Conservation (phyloP, 2,797 vertebrate species). For the Sciurus carolinensis region DNA sequence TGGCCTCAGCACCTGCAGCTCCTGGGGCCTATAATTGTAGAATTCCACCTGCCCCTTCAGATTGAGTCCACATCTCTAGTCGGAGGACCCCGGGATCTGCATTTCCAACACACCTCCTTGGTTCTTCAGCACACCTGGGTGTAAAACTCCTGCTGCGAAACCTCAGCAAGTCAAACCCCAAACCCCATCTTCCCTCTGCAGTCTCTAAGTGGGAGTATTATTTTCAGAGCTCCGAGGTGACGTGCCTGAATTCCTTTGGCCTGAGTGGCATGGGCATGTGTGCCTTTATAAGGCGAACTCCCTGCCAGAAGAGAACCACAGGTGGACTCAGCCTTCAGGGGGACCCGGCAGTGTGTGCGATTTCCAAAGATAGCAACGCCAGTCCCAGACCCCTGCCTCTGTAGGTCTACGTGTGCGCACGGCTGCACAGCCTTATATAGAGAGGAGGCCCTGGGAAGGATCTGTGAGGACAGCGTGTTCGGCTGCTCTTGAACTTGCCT, state of each 20-base stretch:
- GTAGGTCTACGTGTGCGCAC: rapidly evolving
- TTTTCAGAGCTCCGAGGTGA: background rate
- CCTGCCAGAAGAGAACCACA: slow-evolving; percentile 44
- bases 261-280: slow-evolving; percentile 48
- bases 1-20: background rate
- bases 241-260: background rate
- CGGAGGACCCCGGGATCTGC: background rate
- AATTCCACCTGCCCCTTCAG: background rate
- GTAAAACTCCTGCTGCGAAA: no score
- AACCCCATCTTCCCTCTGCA: background rate
- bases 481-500: rapidly evolving
- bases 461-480: rapidly evolving
- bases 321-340: slow-evolving; percentile 31
- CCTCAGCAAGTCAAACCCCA: background rate
- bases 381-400: background rate
- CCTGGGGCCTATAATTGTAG: no score
- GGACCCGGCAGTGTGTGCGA: background rate
- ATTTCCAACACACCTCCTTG: background rate
- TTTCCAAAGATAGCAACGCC: slow-evolving; percentile 61
- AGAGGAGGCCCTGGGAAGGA: background rate
- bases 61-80: background rate
- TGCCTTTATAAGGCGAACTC: background rate
- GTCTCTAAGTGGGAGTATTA: background rate
- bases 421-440: slow-evolving; percentile 1
- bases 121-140: background rate